These are phyloP conservation scores for Psephotus haematonotus DNA, from an alignment of 2,113 vertebrate species.

Conservation along the genomic window DNA sequence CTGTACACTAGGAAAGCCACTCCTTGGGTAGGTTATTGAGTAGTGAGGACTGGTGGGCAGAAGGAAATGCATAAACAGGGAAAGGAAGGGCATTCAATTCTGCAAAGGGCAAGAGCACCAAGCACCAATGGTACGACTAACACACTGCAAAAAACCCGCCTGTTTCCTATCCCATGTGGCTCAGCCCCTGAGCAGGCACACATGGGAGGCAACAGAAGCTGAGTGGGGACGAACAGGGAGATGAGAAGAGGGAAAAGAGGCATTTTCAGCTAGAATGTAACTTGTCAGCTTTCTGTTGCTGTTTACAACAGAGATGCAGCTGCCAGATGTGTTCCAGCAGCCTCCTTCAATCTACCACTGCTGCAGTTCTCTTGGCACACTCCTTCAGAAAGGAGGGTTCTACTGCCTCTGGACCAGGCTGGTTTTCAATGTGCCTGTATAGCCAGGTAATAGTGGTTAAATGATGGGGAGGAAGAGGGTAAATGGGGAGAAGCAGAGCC, in stretches of 20 bases:
- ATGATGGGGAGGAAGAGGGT: not conserved
- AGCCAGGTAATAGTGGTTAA: not conserved
- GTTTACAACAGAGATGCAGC: not conserved
- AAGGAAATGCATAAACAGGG: not conserved
- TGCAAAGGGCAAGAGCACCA: slow-evolving; percentile 31
- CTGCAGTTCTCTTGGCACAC: not conserved
- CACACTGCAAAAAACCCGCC: not conserved
- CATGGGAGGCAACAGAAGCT: slow-evolving; percentile 39
- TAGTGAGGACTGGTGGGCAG: not conserved
- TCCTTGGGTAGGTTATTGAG: slow-evolving; percentile 6
- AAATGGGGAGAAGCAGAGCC: not conserved
- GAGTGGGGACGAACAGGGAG: slow-evolving; percentile 18
- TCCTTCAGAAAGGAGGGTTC: not conserved
- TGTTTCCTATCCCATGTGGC: not conserved
- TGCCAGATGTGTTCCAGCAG: slow-evolving; percentile 25
- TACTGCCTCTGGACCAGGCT: not conserved
- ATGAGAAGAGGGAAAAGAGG: slow-evolving; percentile 61
- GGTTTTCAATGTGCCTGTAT: not conserved
- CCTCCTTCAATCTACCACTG: not conserved
- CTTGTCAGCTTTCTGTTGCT: not conserved
- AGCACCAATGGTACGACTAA: not conserved
- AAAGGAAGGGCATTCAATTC: not conserved
- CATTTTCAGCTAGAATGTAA: not conserved
- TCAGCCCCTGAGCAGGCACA: not conserved
- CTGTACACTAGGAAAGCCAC: slow-evolving; percentile 61